phyloP scores from a whole-genome alignment of 2,113 vertebrate species.

The Zosterops lateralis region DNA sequence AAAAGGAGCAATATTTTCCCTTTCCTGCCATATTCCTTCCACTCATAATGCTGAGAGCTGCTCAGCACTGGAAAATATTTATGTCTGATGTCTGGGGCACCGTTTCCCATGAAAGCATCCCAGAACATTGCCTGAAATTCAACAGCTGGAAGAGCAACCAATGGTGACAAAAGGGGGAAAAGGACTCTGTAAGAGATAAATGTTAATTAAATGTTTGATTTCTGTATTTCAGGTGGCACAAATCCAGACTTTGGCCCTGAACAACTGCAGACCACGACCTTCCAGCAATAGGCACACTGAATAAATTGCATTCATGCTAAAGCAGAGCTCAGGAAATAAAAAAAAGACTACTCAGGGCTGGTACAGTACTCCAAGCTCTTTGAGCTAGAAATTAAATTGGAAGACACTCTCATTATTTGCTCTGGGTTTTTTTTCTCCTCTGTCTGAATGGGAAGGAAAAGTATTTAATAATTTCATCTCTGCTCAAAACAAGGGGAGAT shows the following conservation, averaged over 20 bases:
- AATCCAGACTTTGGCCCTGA: not conserved
- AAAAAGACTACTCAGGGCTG: not conserved
- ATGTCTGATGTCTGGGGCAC: not conserved
- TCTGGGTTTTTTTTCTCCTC: not conserved
- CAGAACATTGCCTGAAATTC: not conserved
- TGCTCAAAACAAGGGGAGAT: not conserved
- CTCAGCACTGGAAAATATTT: not conserved
- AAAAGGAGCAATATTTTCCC: conserved; percentile 53
- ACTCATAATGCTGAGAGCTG: not conserved
- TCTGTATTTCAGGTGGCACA: not conserved
- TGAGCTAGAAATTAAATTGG: not conserved
- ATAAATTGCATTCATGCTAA: not conserved
- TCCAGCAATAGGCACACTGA: not conserved
- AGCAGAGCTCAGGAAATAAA: not conserved
- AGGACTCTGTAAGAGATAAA: not conserved
- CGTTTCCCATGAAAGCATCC: not conserved
- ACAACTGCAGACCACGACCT: not conserved
- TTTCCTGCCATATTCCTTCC: conserved; percentile 19
- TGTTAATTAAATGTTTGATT: not conserved
- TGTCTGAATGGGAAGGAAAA: not conserved
- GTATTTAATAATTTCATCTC: not conserved
- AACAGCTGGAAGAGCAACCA: not conserved
- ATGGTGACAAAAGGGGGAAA: not conserved
- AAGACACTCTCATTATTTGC: not conserved
- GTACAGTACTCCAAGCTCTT: not conserved